Base-by-base conservation (phyloP, 2,113 vertebrate genomes). In the Tetrao urogallus region DNA sequence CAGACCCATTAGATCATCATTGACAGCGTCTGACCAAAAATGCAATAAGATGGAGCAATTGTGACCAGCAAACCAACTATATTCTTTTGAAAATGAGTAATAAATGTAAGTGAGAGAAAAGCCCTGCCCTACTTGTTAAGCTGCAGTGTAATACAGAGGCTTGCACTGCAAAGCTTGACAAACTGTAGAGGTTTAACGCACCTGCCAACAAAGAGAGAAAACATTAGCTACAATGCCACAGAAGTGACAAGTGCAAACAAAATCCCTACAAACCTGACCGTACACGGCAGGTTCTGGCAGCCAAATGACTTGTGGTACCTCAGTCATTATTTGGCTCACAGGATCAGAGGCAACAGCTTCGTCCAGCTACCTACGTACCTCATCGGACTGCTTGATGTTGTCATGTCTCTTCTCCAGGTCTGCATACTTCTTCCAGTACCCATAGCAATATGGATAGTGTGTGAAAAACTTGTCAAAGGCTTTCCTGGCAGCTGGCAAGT, bases 371-470 rank as follows among this genome's bases (percentile, higher is more conserved):
- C 80, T 97, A 97, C 98, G 85, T 98, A 99, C 99, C 99, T 99
- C 99, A 93, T 99, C 99, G 48, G 99, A 99, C 75, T 98, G 98
- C 63, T 99, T 99, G 40, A 99, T 92, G 93, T 98, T 98, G 82
- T 97, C 98, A 10, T 99, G 98, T 36, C 98, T 99, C 96, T 98
- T 99, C 95, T 99, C 99, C 19, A 99, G 98, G 93, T 99, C 99
- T 4, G 99, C 99, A 42, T 99, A 99, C 90, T 99, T 99, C 97
- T 99, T 99, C 99, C 99, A 99, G 89, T 99, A 99, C 70, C 99
- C 99, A 82, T 99, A 99, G 97, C 99, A 99, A 97, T 99, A 99
- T 0, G 99, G 99, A 88, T 99, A 99, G 50, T 98, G 99, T 2
- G 98, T 96, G 94, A 99, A 99, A 96, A 99, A 99, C 34, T 97